Percentiles rank a stretch among this genome's conserved stretches.
These are phyloP conservation scores for Sycon ciliatum DNA, from an alignment of 37 sponge, comb jelly and placozoan genomes.

Conservation along the genomic window DNA sequence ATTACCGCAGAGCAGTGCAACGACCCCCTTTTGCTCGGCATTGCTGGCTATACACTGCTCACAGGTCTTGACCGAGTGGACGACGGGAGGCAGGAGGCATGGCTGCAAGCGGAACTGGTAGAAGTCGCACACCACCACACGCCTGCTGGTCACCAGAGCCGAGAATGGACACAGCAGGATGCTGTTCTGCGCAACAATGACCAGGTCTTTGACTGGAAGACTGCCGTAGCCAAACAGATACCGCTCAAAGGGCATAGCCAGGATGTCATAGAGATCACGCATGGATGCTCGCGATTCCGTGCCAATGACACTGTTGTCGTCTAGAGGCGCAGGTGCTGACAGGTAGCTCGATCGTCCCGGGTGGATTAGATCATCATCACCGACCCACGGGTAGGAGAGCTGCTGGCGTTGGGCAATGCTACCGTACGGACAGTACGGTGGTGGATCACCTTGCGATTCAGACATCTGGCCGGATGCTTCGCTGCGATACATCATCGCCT, in stretches of 20 bases:
- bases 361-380: slow-evolving; percentile 1
- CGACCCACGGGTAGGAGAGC: neutral
- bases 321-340: neutral
- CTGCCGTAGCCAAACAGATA: neutral
- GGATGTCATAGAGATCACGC: neutral
- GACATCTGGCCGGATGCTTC: neutral
- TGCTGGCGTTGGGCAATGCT: slow-evolving; percentile 8
- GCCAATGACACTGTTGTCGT: neutral
- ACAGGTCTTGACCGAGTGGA: too few relatives aligned
- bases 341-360: neutral
- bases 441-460: slow-evolving; percentile 1
- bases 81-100: neutral
- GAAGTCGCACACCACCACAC: neutral
- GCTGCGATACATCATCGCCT: neutral
- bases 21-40: neutral
- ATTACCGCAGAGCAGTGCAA: neutral
- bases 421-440: neutral
- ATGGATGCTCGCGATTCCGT: slow-evolving; percentile 15
- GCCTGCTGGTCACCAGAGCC: neutral
- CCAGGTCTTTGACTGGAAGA: neutral
- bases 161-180: neutral
- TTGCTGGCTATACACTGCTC: neutral
- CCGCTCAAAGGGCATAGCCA: neutral
- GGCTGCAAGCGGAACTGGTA: neutral
- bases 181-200: neutral